Evolutionary conservation across 2,113 vertebrate genomes (phyloP).

Genomic region (Dendropsophus ebraccatus): DNA sequence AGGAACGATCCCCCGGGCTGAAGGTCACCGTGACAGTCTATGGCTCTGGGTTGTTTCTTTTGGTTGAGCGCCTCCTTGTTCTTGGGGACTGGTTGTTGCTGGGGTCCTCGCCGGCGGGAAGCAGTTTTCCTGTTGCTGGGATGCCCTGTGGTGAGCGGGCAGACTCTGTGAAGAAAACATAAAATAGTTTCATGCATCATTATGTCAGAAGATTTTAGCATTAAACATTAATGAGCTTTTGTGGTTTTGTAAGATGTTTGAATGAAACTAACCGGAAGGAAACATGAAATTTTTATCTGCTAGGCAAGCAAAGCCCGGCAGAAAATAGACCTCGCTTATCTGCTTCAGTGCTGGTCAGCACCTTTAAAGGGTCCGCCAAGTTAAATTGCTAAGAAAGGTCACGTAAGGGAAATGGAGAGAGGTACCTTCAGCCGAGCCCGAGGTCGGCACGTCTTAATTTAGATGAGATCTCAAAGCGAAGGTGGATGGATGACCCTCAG

Average conservation of each 20-base stretch:
- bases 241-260: constrained; percentile 30
- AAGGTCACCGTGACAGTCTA: background rate
- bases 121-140: constrained; percentile 10
- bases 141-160: constrained; percentile 18
- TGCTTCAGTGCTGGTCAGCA: background rate
- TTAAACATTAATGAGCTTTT: constrained; percentile 30
- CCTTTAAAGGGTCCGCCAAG: background rate
- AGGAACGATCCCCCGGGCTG: background rate
- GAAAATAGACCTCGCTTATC: constrained; percentile 26
- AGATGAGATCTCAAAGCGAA: background rate
- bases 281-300: constrained; percentile 43
- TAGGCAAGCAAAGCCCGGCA: constrained; percentile 19
- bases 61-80: background rate
- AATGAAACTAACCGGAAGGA: constrained; percentile 47
- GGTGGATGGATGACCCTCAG: background rate
- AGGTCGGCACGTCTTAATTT: background rate
- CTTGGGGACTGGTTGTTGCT: background rate
- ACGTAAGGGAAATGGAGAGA: background rate
- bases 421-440: background rate
- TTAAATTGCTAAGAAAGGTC: background rate
- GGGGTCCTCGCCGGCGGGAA: background rate
- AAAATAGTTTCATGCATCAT: constrained; percentile 42
- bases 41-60: background rate
- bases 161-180: constrained; percentile 31
- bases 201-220: constrained; percentile 47